phyloP scores from a whole-genome alignment of 2,113 vertebrate genomes.

The Nesoenas mayeri region DNA sequence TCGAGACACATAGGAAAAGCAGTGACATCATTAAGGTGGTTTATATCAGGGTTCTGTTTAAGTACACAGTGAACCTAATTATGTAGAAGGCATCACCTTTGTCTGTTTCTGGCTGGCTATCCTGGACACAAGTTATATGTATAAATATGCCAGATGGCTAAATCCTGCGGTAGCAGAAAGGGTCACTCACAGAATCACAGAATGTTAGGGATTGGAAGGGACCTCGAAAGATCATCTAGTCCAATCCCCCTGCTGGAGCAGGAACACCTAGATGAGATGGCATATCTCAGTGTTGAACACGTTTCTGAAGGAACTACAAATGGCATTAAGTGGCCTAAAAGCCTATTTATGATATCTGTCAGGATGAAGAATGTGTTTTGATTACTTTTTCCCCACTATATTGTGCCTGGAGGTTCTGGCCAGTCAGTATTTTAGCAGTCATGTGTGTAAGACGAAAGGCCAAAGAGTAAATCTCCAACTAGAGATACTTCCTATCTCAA shows the following conservation, averaged over 20 bases:
- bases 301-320: background rate
- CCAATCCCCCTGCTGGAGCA: too few species aligned
- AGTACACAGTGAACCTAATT: background rate
- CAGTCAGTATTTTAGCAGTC: background rate
- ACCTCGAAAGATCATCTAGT: too few species aligned
- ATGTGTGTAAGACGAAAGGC: background rate
- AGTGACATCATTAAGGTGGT: background rate
- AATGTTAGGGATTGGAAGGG: too few species aligned
- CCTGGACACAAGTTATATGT: background rate
- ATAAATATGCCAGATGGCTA: background rate
- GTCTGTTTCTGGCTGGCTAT: background rate
- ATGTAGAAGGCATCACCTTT: background rate
- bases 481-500: background rate
- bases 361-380: background rate
- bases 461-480: background rate
- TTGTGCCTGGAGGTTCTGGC: background rate
- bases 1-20: background rate
- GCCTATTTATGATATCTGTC: background rate
- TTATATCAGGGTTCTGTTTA: background rate
- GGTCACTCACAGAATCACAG: too few species aligned
- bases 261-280: background rate
- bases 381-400: background rate
- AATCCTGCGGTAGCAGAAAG: background rate
- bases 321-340: background rate
- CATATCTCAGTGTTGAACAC: background rate